Evolutionary conservation across 1,140 invertebrate species (phyloP), one percentile per base, ranked within the genome.

Genomic region (Ylistrum balloti): DNA sequence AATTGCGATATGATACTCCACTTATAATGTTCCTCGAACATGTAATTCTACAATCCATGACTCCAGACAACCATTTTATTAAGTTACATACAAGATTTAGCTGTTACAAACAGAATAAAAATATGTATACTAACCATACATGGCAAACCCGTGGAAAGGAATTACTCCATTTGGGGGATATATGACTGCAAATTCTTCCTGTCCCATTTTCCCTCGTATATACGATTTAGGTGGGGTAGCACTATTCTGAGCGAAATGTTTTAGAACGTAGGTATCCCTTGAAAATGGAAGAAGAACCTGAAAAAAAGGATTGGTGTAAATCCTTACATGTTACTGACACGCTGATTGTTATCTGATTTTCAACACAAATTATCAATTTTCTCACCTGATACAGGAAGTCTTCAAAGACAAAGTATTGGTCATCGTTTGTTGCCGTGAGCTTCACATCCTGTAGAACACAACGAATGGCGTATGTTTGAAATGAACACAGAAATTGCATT

Each of bases 401-500:
- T 97, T 99, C 99, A 96, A 99, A 99, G 0, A 99, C 98, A 96
- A 99, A 99, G 95, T 99, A 99, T 95, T 99, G 98, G 95, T 99
- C 99, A 95, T 99, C 99, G 96, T 99, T 99, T 9, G 98, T 98
- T 0, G 99, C 98, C 17, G 99, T 99, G 56, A 99, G 96, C 96
- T 99, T 98, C 5, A 99, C 98, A 96, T 99, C 99, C 97, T 98
- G 92, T 15, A 17, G 90, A 96, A 45, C 10, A 45, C 9, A 45
- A 45, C 1, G 41, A 15, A 17, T 45, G 20, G 7, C 17, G 17
- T 45, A 45, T 1, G 41, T 1, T 15, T 9, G 41, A 45, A n/a
- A n/a, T n/a, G n/a, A n/a, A n/a, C n/a, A n/a, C n/a, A n/a, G n/a
- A n/a, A n/a, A n/a, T n/a, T n/a, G n/a, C n/a, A n/a, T n/a, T n/a